Evolutionary conservation across 1,140 invertebrate species (phyloP).

Genomic region (Drosophila nebulosa): DNA sequence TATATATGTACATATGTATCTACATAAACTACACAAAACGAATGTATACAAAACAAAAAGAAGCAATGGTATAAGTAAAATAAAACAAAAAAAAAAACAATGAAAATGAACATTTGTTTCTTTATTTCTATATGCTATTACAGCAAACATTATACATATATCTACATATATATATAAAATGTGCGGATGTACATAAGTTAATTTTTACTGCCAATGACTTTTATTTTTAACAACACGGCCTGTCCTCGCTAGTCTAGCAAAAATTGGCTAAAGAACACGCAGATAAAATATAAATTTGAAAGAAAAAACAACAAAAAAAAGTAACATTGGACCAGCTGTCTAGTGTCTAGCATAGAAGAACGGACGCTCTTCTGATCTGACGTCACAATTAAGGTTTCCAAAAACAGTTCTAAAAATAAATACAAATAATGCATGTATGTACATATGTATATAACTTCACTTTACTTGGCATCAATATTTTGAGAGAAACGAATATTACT

Average conservation of each 20-base stretch:
- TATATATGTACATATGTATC: slow-evolving; percentile 17
- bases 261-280: slow-evolving; percentile 10
- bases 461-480: background rate
- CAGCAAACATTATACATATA: background rate
- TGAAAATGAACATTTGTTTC: slow-evolving; percentile 32
- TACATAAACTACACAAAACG: slow-evolving; percentile 16
- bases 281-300: background rate
- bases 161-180: background rate
- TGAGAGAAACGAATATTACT: background rate
- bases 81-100: slow-evolving; percentile 23
- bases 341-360: slow-evolving; percentile 37
- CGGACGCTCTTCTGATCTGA: slow-evolving; percentile 3
- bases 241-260: slow-evolving; percentile 32
- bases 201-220: slow-evolving; percentile 16
- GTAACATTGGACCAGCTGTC: slow-evolving; percentile 35
- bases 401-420: background rate
- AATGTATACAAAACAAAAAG: slow-evolving; percentile 17
- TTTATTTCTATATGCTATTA: background rate
- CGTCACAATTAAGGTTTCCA: slow-evolving; percentile 14
- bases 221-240: slow-evolving; percentile 15
- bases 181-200: background rate
- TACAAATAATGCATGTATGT: background rate
- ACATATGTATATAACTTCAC: background rate
- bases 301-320: slow-evolving; percentile 27
- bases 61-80: slow-evolving; percentile 9